These are phyloP conservation scores for Drosophila micromelanica DNA, from an alignment of 1,140 invertebrate genomes.

Conservation along the genomic window DNA sequence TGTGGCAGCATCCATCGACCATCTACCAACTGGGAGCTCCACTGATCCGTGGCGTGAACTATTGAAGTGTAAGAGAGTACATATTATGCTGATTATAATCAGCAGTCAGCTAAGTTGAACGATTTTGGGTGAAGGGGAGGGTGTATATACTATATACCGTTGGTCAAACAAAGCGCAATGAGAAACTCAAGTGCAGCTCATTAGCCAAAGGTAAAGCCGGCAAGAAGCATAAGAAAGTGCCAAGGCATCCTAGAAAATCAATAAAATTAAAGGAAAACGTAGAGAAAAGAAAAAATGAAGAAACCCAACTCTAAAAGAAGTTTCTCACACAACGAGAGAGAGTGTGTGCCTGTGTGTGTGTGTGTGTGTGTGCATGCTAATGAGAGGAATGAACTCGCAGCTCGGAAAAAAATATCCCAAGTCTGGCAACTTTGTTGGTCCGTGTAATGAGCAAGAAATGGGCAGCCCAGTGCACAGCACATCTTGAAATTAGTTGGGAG, in stretches of 20 bases:
- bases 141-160: constrained; percentile 1
- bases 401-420: constrained; percentile 34
- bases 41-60: constrained; percentile 77
- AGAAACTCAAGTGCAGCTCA: constrained; percentile 66
- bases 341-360: too few species aligned
- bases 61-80: constrained; percentile 82
- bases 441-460: constrained; percentile 37
- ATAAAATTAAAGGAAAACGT: constrained; percentile 75
- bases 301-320: constrained; percentile 14
- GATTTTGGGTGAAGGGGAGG: constrained; percentile 29
- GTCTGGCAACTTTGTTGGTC: constrained; percentile 33
- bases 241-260: constrained; percentile 57
- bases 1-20: constrained; percentile 5
- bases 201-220: constrained; percentile 50
- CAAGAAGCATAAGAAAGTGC: constrained; percentile 45
- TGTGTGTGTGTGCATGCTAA: constrained; percentile 55
- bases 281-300: constrained; percentile 19
- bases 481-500: constrained; percentile 52
- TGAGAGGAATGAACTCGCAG: constrained; percentile 73
- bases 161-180: constrained; percentile 32
- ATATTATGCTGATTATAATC: constrained; percentile 82
- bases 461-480: constrained; percentile 23
- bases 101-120: constrained; percentile 56
- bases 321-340: constrained; percentile 3
- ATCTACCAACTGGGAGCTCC: constrained; percentile 20